A percentile compares a stretch with the other conserved stretches of the same genome.
These are phyloP conservation scores for Rhinoptilus africanus DNA, from an alignment of 2,113 vertebrate species.

Conservation along the genomic window DNA sequence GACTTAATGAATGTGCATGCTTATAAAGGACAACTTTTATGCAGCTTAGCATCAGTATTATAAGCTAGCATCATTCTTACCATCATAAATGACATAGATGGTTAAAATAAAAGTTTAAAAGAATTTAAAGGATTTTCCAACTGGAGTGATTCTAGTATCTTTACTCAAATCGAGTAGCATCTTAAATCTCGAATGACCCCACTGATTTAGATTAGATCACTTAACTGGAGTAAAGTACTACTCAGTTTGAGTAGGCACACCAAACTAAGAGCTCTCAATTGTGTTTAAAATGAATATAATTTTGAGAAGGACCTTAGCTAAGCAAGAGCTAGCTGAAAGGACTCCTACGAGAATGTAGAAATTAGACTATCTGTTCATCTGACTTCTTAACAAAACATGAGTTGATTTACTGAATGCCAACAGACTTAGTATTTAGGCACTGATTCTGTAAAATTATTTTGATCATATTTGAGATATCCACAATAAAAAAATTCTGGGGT, in stretches of 20 bases:
- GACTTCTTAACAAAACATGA: neutral
- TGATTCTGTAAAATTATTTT: neutral
- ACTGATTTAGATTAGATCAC: constrained; percentile 13
- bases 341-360: neutral
- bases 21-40: neutral
- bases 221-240: constrained; percentile 13
- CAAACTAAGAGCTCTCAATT: neutral
- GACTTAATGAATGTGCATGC: neutral
- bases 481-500: neutral
- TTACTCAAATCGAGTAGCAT: neutral
- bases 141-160: neutral
- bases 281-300: neutral
- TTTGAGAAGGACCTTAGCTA: neutral
- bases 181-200: neutral
- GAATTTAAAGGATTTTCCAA: neutral
- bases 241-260: neutral
- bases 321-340: neutral
- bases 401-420: neutral
- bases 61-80: neutral
- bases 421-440: neutral
- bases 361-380: neutral
- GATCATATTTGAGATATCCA: neutral
- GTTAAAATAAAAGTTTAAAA: neutral
- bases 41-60: neutral
- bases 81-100: neutral